phyloP scores from a whole-genome alignment of 2,888 invertebrate species.

The Synergus itoensis region DNA sequence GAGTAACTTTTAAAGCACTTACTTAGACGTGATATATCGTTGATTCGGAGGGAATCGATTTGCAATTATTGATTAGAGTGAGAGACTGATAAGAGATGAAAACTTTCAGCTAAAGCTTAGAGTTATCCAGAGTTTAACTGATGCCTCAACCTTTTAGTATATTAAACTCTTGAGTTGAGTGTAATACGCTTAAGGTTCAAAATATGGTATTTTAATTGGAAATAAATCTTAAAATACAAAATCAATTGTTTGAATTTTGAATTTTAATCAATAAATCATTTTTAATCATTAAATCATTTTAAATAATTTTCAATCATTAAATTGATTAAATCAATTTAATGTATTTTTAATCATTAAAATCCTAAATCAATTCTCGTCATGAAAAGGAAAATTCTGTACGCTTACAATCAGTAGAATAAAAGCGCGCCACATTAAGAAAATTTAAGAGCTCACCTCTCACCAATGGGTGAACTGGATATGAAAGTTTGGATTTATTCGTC shows the following conservation, averaged over 20 bases:
- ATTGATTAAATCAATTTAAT: too few species aligned
- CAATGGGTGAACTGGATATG: conserved; percentile 66
- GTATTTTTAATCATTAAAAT: too few species aligned
- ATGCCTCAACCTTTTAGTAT: neutral
- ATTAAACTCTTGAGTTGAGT: neutral
- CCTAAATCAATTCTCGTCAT: conserved; percentile 6
- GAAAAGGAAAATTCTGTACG: conserved; percentile 57
- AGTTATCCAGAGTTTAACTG: neutral
- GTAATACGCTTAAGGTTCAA: too few species aligned
- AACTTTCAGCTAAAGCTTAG: neutral
- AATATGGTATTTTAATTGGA: neutral
- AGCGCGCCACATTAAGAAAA: conserved; percentile 70
- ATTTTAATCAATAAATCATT: neutral
- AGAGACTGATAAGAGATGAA: neutral
- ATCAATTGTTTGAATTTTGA: neutral
- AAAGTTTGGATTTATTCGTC: conserved; percentile 69
- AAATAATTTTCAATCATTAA: neutral
- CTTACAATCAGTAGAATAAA: conserved; percentile 62
- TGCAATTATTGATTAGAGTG: neutral
- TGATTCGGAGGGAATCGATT: conserved; percentile 44
- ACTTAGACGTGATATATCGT: neutral
- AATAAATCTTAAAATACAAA: neutral
- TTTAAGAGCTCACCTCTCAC: conserved; percentile 64
- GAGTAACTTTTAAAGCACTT: neutral
- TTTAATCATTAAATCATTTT: too few species aligned